Percentiles rank a stretch among this genome's conserved stretches.
Conservation (phyloP, 2,888 invertebrate species). For the Crocallis elinguaria region DNA sequence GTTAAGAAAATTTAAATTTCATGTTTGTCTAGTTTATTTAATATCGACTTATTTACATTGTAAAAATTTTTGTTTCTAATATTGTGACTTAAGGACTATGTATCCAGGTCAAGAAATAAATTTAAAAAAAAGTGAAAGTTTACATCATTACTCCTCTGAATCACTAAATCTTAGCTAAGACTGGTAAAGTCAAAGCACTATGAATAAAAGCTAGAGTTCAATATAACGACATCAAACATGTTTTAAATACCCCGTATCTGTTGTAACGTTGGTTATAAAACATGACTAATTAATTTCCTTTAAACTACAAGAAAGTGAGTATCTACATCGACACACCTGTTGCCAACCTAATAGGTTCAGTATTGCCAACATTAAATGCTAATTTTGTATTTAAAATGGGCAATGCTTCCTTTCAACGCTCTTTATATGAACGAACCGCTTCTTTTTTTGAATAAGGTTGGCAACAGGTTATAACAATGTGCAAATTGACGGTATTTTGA, state of each 20-base stretch:
- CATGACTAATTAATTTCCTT: slow-evolving; percentile 57
- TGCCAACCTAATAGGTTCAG: slow-evolving; percentile 49
- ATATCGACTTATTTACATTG: no score
- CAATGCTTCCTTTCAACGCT: slow-evolving; percentile 62
- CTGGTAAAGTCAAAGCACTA: no score
- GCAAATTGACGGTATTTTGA: slow-evolving; percentile 42
- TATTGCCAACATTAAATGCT: slow-evolving; percentile 73
- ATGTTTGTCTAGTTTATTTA: no score
- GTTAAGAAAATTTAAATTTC: no score
- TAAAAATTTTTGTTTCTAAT: no score
- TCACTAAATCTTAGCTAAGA: no score
- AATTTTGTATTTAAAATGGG: slow-evolving; percentile 63
- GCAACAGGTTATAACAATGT: slow-evolving; percentile 59
- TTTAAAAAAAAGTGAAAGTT: no score
- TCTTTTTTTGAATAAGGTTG: slow-evolving; percentile 56
- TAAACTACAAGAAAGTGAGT: slow-evolving; percentile 56
- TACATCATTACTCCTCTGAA: no score
- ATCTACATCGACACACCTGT: slow-evolving; percentile 42
- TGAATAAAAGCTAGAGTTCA: no score
- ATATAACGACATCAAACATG: slow-evolving; percentile 1
- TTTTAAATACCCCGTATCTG: slow-evolving; percentile 21
- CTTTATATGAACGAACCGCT: slow-evolving; percentile 48
- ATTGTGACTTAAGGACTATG: no score
- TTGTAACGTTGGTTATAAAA: slow-evolving; percentile 31
- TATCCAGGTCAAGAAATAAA: no score